A percentile compares a stretch with the other conserved stretches of the same genome.
Conservation (phyloP, 2,113 vertebrate species). For the Periophthalmodon schlosseri region DNA sequence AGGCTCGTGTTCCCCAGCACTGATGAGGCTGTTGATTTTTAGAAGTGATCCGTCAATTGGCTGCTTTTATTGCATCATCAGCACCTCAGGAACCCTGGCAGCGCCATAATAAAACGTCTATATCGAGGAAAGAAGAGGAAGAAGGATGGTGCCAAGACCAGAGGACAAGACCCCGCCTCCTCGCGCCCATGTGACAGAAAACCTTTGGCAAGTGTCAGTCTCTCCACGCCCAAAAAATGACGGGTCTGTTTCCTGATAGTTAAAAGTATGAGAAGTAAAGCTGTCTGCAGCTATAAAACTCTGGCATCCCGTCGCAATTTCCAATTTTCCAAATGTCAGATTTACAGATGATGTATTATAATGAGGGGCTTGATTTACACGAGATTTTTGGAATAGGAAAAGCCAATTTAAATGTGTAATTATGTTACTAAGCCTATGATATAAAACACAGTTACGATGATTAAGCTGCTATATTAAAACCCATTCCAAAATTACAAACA, state of each 20-base stretch:
- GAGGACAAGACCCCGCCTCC: neutral
- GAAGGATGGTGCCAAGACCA: neutral
- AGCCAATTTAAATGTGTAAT: constrained; percentile 7
- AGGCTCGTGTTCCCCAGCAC: constrained; percentile 8
- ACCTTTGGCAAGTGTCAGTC: constrained; percentile 6
- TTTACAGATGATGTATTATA: constrained; percentile 10
- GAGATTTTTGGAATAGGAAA: constrained; percentile 10
- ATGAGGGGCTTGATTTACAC: constrained; percentile 6
- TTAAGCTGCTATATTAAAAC: constrained; percentile 9
- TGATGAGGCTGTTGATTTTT: constrained; percentile 40
- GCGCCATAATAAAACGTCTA: constrained; percentile 34
- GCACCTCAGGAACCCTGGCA: constrained; percentile 44
- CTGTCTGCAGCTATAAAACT: constrained; percentile 9
- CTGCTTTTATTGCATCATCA: constrained; percentile 41
- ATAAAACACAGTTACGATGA: constrained; percentile 4
- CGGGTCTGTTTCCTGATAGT: neutral
- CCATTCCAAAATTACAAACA: constrained; percentile 6
- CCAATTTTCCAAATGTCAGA: constrained; percentile 12
- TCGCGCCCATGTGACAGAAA: neutral
- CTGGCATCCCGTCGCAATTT: constrained; percentile 11
- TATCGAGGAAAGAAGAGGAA: neutral
- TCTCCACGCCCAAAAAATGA: constrained; percentile 3
- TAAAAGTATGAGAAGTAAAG: constrained; percentile 9
- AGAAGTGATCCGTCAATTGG: constrained; percentile 29
- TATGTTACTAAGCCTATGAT: constrained; percentile 1